Conservation (phyloP, 2,888 invertebrate species). For the Euzetes globulus region DNA sequence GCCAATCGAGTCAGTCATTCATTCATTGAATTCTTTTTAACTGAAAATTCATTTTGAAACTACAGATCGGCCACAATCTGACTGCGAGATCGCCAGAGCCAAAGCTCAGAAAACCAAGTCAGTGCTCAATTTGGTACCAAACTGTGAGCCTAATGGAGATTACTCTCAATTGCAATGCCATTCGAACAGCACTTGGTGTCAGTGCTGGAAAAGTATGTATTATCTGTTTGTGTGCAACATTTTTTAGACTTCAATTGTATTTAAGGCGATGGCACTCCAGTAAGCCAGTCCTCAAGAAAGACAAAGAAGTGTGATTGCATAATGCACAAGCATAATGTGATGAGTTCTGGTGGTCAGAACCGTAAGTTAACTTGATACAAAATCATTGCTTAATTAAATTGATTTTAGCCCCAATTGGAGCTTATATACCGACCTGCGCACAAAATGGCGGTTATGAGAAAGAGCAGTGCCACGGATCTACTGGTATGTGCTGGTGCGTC, state of each 20-base stretch:
- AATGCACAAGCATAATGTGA: neutral
- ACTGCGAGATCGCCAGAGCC: neutral
- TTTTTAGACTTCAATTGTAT: neutral
- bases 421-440: neutral
- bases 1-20: neutral
- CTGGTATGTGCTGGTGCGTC: constrained; percentile 28
- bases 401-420: neutral
- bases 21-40: neutral
- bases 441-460: neutral
- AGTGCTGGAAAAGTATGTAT: constrained; percentile 31
- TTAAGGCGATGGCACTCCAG: neutral
- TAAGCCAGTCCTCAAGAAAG: constrained; percentile 12
- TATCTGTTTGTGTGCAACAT: neutral
- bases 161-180: constrained; percentile 33
- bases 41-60: neutral
- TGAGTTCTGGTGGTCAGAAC: neutral
- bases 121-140: constrained; percentile 12
- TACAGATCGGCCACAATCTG: neutral
- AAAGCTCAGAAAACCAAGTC: neutral
- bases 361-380: too few species aligned
- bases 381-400: too few species aligned
- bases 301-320: constrained; percentile 21
- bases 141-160: constrained; percentile 28
- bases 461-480: constrained; percentile 16
- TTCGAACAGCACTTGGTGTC: constrained; percentile 27